Evolutionary conservation across 2,888 invertebrate species (phyloP).

Genomic region (Philereme transversata): DNA sequence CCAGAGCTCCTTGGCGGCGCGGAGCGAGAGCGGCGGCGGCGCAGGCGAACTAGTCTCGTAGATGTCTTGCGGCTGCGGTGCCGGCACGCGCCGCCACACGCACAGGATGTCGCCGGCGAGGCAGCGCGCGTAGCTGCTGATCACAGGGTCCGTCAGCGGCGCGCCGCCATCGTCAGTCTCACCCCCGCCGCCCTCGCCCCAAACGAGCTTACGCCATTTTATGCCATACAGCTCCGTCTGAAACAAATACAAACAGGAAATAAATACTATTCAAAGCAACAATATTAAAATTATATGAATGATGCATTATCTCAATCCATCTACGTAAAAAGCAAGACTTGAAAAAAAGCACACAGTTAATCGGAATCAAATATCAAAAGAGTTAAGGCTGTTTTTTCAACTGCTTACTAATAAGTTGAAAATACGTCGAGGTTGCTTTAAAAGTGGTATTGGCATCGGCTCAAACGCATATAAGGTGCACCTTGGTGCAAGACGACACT

Average conservation of each 20-base stretch:
- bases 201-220: conserved; percentile 98
- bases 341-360: too few species aligned
- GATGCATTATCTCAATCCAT: too few species aligned
- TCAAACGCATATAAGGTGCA: conserved; percentile 48
- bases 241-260: conserved; percentile 53
- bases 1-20: conserved; percentile 98
- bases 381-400: too few species aligned
- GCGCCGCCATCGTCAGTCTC: conserved; percentile 81
- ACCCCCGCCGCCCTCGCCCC: conserved; percentile 87
- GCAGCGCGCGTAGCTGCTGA: conserved; percentile 95
- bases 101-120: conserved; percentile 97
- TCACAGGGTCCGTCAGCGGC: conserved; percentile 94
- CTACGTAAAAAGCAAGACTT: too few species aligned
- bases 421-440: conserved; percentile 49
- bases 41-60: conserved; percentile 82
- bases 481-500: conserved; percentile 47
- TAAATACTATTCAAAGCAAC: background rate
- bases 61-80: conserved; percentile 76
- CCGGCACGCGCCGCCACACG: conserved; percentile 96
- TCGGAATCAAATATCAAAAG: too few species aligned
- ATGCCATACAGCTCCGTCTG: conserved; percentile 99
- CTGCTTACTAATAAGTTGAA: too few species aligned
- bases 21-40: conserved; percentile 90
- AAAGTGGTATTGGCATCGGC: conserved; percentile 57
- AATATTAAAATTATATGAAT: too few species aligned